Conservation (phyloP, 1,140 invertebrate species). For the Aplysia californica region DNA sequence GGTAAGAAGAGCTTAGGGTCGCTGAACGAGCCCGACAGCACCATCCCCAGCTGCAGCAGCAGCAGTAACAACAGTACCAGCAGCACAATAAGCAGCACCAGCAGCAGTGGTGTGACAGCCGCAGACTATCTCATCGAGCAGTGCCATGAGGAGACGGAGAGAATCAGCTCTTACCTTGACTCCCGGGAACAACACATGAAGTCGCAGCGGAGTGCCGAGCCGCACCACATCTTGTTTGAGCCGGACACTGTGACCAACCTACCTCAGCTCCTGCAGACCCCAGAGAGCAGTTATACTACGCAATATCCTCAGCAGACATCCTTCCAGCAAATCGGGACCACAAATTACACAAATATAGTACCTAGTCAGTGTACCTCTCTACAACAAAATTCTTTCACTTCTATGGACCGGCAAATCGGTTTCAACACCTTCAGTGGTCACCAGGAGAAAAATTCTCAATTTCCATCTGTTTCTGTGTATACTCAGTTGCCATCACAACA, state of each 20-base stretch:
- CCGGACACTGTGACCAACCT: too few species aligned
- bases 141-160: not conserved
- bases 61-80: not conserved
- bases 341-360: not conserved
- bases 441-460: not conserved
- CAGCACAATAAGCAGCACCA: too few species aligned
- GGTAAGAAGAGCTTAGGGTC: not conserved
- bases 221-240: too few species aligned
- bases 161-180: not conserved
- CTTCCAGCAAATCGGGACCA: not conserved
- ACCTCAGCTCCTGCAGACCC: too few species aligned
- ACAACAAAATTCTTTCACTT: not conserved
- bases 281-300: too few species aligned
- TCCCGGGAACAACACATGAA: too few species aligned
- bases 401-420: not conserved
- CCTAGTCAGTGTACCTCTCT: not conserved
- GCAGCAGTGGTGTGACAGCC: not conserved
- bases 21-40: not conserved
- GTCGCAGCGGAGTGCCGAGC: too few species aligned
- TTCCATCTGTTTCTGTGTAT: too few species aligned
- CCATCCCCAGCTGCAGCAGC: not conserved
- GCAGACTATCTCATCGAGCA: slow-evolving; percentile 3
- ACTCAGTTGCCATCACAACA: too few species aligned
- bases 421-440: not conserved
- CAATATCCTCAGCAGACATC: not conserved